Evolutionary conservation across 2,797 vertebrate genomes (phyloP).

Genomic region (Varecia variegata): DNA sequence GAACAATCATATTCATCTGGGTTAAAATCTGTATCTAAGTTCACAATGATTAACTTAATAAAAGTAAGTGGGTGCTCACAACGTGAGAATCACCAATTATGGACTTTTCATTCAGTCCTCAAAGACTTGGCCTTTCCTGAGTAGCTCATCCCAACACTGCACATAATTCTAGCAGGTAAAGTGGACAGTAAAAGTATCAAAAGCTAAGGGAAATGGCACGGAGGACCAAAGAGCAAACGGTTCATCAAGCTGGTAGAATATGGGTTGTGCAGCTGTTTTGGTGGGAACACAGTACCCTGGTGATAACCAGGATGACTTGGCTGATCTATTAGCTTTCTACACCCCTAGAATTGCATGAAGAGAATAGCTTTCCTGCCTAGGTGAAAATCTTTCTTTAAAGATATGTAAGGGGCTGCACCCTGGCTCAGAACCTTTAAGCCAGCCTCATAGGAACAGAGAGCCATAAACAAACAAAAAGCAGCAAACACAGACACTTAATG

Average conservation of each 20-base stretch:
- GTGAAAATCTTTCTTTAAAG: constrained; percentile 36
- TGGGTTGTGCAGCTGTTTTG: background rate
- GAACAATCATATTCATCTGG: background rate
- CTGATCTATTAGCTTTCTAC: background rate
- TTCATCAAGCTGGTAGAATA: background rate
- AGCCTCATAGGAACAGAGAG: background rate
- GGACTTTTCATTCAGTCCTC: background rate
- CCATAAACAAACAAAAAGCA: constrained; percentile 10
- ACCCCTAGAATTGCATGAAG: background rate
- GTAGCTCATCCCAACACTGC: background rate
- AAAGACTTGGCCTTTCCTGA: background rate
- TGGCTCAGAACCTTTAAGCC: background rate
- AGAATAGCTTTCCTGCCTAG: background rate
- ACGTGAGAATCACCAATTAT: background rate
- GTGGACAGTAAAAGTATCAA: background rate
- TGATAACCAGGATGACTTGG: background rate
- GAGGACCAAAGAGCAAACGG: background rate
- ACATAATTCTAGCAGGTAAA: background rate
- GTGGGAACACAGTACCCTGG: background rate
- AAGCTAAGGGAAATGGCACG: background rate
- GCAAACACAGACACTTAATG: constrained; percentile 34
- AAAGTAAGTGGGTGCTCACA: background rate
- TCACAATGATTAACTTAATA: background rate
- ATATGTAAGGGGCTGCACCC: background rate
- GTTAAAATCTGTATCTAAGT: background rate